Evolutionary conservation across 2,797 vertebrate species (phyloP).

Genomic region (Ptychobarbus kaznakovi): DNA sequence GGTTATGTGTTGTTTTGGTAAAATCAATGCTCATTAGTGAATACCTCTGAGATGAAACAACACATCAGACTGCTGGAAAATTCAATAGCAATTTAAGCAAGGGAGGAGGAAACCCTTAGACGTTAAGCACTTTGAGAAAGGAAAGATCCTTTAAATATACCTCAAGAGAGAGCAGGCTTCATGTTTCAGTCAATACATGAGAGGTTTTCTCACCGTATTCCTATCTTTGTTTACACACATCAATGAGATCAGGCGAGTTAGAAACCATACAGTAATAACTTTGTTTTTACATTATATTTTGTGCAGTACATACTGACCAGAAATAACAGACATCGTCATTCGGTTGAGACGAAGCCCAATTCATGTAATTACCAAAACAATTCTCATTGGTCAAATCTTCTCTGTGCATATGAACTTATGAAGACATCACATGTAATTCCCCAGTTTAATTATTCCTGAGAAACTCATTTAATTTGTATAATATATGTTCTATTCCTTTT

Average conservation of each 20-base stretch:
- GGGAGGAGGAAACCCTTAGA: constrained; percentile 59
- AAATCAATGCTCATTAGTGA: constrained; percentile 25
- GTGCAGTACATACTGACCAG: background rate
- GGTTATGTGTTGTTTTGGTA: constrained; percentile 27
- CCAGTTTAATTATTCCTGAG: background rate
- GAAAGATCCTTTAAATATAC: constrained; percentile 31
- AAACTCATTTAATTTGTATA: background rate
- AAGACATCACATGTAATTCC: background rate
- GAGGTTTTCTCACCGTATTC: background rate
- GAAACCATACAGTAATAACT: background rate
- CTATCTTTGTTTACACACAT: background rate
- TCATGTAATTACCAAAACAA: no score
- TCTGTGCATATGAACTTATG: background rate
- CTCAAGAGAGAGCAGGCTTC: background rate
- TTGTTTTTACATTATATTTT: background rate
- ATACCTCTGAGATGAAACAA: constrained; percentile 58
- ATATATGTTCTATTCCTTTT: background rate
- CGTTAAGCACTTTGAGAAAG: constrained; percentile 57
- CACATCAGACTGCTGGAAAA: constrained; percentile 65
- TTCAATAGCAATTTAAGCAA: constrained; percentile 73
- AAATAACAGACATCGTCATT: background rate
- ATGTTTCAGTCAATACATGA: constrained; percentile 1
- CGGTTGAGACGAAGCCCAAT: no score
- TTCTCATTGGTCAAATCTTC: no score
- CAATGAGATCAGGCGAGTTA: background rate